Percentiles rank a stretch among this genome's conserved stretches.
Conservation (phyloP, 2,797 vertebrate species). For the Alcedo atthis region DNA sequence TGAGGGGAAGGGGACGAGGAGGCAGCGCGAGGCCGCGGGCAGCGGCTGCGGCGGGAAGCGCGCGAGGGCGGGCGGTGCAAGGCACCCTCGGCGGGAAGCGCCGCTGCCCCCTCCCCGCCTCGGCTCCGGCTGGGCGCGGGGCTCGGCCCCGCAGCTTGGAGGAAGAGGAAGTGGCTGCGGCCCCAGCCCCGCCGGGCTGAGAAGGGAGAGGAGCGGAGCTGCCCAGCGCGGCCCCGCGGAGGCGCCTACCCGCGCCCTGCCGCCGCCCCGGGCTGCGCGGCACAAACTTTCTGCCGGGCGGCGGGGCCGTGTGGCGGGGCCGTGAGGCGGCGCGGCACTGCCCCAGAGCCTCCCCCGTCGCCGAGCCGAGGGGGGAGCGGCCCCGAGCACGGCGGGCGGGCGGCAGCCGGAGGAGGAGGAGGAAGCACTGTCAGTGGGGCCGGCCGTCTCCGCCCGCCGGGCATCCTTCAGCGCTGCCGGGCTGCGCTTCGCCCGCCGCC, state of each 20-base stretch:
- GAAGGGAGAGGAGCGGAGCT: background rate
- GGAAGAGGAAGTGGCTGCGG: constrained; percentile 55
- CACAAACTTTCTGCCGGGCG: constrained; percentile 23
- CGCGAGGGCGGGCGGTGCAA: constrained; percentile 27
- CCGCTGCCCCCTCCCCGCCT: background rate
- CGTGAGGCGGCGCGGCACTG: background rate
- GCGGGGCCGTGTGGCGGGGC: background rate
- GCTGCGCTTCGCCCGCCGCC: background rate
- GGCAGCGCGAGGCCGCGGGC: too few relatives aligned
- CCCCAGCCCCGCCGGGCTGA: background rate
- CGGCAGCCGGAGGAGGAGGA: constrained; percentile 32
- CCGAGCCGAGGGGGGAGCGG: background rate
- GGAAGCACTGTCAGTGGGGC: constrained; percentile 27
- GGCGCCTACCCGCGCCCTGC: background rate
- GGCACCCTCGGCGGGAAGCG: background rate
- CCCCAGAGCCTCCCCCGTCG: background rate
- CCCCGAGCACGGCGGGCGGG: constrained; percentile 2
- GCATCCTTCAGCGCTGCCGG: constrained; percentile 23
- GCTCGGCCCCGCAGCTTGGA: background rate
- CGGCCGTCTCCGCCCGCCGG: constrained; percentile 40
- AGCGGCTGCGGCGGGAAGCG: background rate
- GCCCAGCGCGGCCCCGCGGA: background rate
- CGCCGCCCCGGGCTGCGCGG: background rate
- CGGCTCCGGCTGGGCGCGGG: background rate
- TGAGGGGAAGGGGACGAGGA: background rate